Conservation (phyloP, 2,888 invertebrate genomes). For the Eledona agricola region DNA sequence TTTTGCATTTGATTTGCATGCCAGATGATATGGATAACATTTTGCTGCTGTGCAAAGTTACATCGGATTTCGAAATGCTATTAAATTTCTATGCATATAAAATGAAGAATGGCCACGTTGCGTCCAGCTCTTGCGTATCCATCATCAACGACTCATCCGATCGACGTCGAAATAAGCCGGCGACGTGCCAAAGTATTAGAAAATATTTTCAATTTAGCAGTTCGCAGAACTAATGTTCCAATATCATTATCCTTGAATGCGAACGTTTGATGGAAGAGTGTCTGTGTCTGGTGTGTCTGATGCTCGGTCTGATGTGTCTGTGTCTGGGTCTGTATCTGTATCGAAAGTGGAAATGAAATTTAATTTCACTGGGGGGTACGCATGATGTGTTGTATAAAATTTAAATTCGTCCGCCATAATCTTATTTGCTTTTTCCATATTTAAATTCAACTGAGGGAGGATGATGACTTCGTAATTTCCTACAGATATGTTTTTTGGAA, state of each 20-base stretch:
- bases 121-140: conserved; percentile 18
- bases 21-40: conserved; percentile 62
- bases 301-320: too few relatives aligned
- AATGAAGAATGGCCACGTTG: conserved; percentile 57
- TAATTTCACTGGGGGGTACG: conserved; percentile 26
- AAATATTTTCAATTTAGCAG: conserved; percentile 20
- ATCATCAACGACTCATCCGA: conserved; percentile 24
- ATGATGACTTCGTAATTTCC: conserved; percentile 47
- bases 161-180: conserved; percentile 5
- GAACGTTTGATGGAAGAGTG: too few relatives aligned
- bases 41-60: conserved; percentile 59
- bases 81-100: conserved; percentile 63
- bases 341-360: conserved; percentile 32
- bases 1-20: conserved; percentile 63
- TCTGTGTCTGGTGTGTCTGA: too few relatives aligned
- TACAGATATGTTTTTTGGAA: conserved; percentile 45
- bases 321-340: too few relatives aligned
- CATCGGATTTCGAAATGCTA: conserved; percentile 60
- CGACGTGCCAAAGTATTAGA: not conserved
- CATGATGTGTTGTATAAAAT: conserved; percentile 44
- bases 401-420: conserved; percentile 47
- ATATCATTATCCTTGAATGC: too few relatives aligned
- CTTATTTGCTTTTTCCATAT: conserved; percentile 49
- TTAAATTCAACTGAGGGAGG: conserved; percentile 47
- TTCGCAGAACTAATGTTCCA: too few relatives aligned